Percentiles rank a stretch among this genome's conserved stretches.
Conservation (phyloP, 2,888 invertebrate species). For the Pecten maximus region DNA sequence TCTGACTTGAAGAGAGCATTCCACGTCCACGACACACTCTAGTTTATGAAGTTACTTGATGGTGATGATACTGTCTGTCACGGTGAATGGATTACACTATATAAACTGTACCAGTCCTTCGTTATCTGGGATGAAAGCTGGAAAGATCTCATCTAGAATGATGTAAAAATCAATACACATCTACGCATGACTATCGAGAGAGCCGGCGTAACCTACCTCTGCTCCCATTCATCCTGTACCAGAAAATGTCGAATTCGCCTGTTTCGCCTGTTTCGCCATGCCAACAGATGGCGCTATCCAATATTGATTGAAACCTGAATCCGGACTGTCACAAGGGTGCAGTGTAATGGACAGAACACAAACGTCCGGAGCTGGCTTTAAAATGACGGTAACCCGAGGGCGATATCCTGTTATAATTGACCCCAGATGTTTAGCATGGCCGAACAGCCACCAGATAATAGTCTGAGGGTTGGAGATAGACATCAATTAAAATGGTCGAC, state of each 20-base stretch:
- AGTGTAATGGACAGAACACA: background rate
- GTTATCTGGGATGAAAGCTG: background rate
- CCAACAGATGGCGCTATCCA: constrained; percentile 8
- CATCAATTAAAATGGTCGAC: background rate
- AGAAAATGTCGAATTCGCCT: background rate
- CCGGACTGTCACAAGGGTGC: constrained; percentile 24
- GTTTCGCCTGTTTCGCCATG: background rate
- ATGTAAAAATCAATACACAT: constrained; percentile 1
- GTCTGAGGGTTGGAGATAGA: background rate
- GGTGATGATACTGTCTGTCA: background rate
- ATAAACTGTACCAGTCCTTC: background rate
- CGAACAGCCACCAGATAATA: background rate
- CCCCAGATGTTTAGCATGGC: constrained; percentile 2
- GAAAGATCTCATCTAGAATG: background rate
- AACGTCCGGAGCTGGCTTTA: background rate
- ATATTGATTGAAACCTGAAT: constrained; percentile 35
- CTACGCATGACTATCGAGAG: background rate
- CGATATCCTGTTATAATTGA: background rate
- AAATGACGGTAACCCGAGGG: background rate
- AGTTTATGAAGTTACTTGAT: background rate
- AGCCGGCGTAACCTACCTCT: background rate
- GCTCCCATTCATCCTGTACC: constrained; percentile 5
- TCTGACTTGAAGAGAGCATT: background rate
- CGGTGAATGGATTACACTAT: background rate
- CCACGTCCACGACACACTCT: background rate